Evolutionary conservation across 2,113 vertebrate genomes (phyloP).

Genomic region (Ovibos moschatus): DNA sequence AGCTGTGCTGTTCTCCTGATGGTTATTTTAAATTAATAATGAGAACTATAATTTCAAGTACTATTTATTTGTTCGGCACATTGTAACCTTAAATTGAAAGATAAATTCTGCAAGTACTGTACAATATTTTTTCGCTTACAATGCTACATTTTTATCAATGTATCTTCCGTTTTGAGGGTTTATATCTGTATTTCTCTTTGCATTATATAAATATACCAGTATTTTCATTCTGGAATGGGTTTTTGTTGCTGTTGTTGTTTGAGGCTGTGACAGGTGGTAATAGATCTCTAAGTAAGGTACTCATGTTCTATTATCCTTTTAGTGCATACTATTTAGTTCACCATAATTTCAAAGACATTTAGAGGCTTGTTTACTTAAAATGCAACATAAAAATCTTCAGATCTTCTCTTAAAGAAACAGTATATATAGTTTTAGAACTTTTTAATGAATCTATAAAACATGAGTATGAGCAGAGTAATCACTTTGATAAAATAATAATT

Average conservation of each 20-base stretch:
- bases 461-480: not conserved
- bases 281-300: not conserved
- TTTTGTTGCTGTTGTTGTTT: not conserved
- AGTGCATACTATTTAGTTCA: not conserved
- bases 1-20: constrained; percentile 55
- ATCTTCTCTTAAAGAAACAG: not conserved
- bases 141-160: constrained; percentile 72
- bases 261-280: not conserved
- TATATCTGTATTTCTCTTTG: constrained; percentile 76
- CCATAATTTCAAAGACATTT: not conserved
- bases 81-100: constrained; percentile 58
- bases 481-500: not conserved
- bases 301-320: not conserved
- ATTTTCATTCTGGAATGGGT: constrained; percentile 71
- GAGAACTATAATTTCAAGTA: constrained; percentile 61
- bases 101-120: constrained; percentile 72
- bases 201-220: constrained; percentile 76
- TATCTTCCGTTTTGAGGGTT: constrained; percentile 70
- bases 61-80: constrained; percentile 51
- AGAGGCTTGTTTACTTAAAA: not conserved
- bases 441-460: not conserved
- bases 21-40: constrained; percentile 66
- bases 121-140: constrained; percentile 69
- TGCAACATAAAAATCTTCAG: not conserved
- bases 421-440: not conserved